Conservation (phyloP, 2,113 vertebrate genomes). For the Micromys minutus region DNA sequence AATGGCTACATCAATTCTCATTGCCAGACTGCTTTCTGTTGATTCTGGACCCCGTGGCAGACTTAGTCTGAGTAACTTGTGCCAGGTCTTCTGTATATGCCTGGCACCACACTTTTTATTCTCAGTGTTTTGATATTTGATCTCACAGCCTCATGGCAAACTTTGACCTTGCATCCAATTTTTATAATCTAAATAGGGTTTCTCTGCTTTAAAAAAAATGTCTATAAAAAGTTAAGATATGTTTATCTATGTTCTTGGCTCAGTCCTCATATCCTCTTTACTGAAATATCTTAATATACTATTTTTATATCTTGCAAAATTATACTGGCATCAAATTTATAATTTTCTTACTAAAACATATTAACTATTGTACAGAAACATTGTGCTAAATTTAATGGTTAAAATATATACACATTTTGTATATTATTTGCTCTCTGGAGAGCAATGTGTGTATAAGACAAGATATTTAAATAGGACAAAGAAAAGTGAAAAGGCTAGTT, state of each 20-base stretch:
- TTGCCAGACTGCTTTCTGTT: neutral
- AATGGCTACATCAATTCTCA: neutral
- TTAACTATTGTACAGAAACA: neutral
- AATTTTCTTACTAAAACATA: slow-evolving; percentile 29
- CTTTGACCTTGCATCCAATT: neutral
- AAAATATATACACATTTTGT: neutral
- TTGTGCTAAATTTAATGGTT: neutral
- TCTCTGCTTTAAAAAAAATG: neutral
- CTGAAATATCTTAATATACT: slow-evolving; percentile 1
- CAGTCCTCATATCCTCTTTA: neutral
- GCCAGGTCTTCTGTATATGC: neutral
- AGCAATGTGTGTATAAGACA: neutral
- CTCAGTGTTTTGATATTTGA: neutral
- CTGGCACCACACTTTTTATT: neutral
- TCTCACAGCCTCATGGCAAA: neutral
- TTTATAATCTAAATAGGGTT: neutral
- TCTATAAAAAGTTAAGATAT: slow-evolving; percentile 40
- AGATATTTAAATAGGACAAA: neutral
- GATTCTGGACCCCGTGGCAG: neutral
- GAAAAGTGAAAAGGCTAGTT: neutral
- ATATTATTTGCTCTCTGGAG: neutral
- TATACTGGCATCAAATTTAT: neutral
- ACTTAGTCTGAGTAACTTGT: neutral
- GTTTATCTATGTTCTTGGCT: slow-evolving; percentile 28
- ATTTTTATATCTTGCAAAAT: neutral